phyloP scores from a whole-genome alignment of 2,113 vertebrate species.

The Chaetops frenatus region DNA sequence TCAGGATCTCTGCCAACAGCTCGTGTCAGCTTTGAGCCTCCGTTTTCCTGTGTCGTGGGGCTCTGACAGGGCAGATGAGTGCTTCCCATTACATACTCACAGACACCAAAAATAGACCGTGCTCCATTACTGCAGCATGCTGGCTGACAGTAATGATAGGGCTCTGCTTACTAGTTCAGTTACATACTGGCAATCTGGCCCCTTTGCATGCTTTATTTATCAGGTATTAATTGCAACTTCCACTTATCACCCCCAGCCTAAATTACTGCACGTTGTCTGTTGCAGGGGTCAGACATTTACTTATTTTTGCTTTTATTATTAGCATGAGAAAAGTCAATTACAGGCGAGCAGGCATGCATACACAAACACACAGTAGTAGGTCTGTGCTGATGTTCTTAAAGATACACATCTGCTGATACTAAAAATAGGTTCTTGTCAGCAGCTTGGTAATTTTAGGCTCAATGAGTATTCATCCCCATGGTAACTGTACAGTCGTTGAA shows the following conservation, averaged over 20 bases:
- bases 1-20: background rate
- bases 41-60: background rate
- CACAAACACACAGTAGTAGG: constrained; percentile 47
- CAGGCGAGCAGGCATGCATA: background rate
- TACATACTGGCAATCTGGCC: background rate
- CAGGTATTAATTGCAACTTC: constrained; percentile 27
- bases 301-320: constrained; percentile 2
- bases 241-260: background rate
- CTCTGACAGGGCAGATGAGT: background rate
- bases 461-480: constrained; percentile 68
- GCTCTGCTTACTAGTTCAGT: background rate
- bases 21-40: background rate
- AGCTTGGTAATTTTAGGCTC: constrained; percentile 69
- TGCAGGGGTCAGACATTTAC: background rate
- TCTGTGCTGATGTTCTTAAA: constrained; percentile 61
- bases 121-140: background rate
- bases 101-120: background rate
- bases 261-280: background rate
- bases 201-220: constrained; percentile 19
- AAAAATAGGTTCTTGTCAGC: constrained; percentile 68
- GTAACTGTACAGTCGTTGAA: constrained; percentile 70
- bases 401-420: constrained; percentile 66
- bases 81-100: background rate
- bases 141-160: background rate
- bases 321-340: constrained; percentile 26